Conservation (phyloP, 2,113 vertebrate species). For the Erinaceus europaeus region DNA sequence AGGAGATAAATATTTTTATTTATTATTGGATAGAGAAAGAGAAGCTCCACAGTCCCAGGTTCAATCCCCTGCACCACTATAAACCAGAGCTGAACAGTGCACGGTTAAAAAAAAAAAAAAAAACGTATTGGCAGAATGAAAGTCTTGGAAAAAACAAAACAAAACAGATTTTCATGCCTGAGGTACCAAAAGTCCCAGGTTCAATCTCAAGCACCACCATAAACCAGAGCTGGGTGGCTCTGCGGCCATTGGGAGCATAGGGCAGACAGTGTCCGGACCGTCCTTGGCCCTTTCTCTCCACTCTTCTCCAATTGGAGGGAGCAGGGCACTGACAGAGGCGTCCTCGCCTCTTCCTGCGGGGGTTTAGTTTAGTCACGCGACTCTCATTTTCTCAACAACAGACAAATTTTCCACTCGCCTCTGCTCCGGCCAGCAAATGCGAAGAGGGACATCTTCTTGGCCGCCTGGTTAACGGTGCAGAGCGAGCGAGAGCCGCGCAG, state of each 20-base stretch:
- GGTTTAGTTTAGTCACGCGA: conserved; percentile 50
- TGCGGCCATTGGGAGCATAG: neutral
- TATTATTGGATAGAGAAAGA: no score
- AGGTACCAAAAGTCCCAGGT: no score
- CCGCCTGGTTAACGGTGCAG: neutral
- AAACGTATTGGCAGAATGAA: no score
- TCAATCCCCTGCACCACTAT: no score
- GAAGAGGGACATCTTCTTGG: conserved; percentile 1
- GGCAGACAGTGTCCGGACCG: neutral
- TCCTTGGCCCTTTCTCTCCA: neutral
- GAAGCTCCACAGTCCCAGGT: no score
- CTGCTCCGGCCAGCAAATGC: conserved; percentile 30
- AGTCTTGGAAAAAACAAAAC: no score
- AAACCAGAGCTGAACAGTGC: no score
- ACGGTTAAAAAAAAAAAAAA: no score
- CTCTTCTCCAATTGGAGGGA: neutral
- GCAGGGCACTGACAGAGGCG: conserved; percentile 28
- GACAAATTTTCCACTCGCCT: conserved; percentile 69
- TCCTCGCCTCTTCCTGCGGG: conserved; percentile 58
- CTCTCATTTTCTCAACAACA: conserved; percentile 68
- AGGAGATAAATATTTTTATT: no score
- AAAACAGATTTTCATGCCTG: no score
- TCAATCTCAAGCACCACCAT: no score
- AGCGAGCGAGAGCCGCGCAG: neutral
- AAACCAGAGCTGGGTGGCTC: neutral